phyloP scores from a whole-genome alignment of 2,888 invertebrate genomes.

The Lottia scabra region DNA sequence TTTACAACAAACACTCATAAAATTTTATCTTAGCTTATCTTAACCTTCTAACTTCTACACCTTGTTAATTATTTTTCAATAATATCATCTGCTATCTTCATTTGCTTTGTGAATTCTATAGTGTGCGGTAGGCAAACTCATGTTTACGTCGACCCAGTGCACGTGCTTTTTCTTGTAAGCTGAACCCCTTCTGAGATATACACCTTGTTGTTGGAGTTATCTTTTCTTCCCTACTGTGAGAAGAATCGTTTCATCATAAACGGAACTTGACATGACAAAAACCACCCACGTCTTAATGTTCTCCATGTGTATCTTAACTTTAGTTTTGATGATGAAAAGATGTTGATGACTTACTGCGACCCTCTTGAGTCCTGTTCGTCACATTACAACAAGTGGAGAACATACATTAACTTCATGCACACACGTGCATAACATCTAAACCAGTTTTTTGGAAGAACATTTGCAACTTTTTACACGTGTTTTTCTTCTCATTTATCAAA shows the following conservation, averaged over 20 bases:
- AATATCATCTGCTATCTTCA: neutral
- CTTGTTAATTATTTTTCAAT: neutral
- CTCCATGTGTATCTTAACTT: neutral
- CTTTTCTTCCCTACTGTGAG: neutral
- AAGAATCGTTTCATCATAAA: constrained; percentile 3
- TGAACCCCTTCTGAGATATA: neutral
- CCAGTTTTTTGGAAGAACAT: neutral
- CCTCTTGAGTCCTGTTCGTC: neutral
- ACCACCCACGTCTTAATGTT: constrained; percentile 1
- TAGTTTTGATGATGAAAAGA: neutral
- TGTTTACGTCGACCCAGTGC: neutral
- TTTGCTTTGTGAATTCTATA: neutral
- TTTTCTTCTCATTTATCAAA: constrained; percentile 5
- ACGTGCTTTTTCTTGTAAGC: neutral
- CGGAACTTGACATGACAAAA: constrained; percentile 4
- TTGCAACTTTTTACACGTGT: neutral
- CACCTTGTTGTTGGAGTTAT: constrained; percentile 1
- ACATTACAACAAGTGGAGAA: constrained; percentile 3
- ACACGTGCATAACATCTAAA: neutral
- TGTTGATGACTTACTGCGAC: neutral
- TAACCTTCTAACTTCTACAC: neutral
- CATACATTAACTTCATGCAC: neutral
- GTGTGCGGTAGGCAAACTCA: neutral
- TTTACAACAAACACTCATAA: neutral
- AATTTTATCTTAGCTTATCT: neutral